Percentiles rank a stretch among this genome's conserved stretches.
These are phyloP conservation scores for Frieseomelitta varia DNA, from an alignment of 1,140 invertebrate genomes.

Conservation along the genomic window DNA sequence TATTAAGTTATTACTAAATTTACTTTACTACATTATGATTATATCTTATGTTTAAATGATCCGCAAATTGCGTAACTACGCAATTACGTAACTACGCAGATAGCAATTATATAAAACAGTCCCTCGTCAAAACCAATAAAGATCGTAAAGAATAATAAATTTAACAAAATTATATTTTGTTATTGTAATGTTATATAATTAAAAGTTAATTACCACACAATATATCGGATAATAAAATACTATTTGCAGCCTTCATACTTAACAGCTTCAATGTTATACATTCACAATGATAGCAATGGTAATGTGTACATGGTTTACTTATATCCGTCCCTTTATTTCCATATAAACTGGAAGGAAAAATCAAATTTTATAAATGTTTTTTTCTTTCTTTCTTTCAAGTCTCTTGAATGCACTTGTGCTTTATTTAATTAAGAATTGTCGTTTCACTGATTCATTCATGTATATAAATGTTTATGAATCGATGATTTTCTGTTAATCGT, in stretches of 20 bases:
- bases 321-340: constrained; percentile 31
- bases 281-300: constrained; percentile 54
- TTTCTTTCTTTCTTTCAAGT: constrained; percentile 4
- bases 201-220: constrained; percentile 78
- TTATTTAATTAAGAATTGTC: constrained; percentile 47
- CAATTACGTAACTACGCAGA: constrained; percentile 74
- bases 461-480: constrained; percentile 39
- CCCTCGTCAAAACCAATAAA: constrained; percentile 79
- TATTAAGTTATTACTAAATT: constrained; percentile 76
- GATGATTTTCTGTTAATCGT: constrained; percentile 42
- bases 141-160: constrained; percentile 77
- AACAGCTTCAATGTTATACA: constrained; percentile 50
- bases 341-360: constrained; percentile 34
- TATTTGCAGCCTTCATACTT: constrained; percentile 70
- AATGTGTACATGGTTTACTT: constrained; percentile 37
- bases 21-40: constrained; percentile 76
- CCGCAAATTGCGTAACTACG: constrained; percentile 72
- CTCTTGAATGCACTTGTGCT: constrained; percentile 57
- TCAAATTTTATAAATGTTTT: constrained; percentile 45
- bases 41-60: constrained; percentile 60
- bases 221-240: constrained; percentile 78
- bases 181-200: constrained; percentile 74
- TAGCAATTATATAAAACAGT: constrained; percentile 82
- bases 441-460: constrained; percentile 22
- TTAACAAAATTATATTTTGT: constrained; percentile 76